Evolutionary conservation across 2,888 invertebrate genomes (phyloP), one percentile per base, ranked within the genome.

Genomic region (Pimpla rufipes): DNA sequence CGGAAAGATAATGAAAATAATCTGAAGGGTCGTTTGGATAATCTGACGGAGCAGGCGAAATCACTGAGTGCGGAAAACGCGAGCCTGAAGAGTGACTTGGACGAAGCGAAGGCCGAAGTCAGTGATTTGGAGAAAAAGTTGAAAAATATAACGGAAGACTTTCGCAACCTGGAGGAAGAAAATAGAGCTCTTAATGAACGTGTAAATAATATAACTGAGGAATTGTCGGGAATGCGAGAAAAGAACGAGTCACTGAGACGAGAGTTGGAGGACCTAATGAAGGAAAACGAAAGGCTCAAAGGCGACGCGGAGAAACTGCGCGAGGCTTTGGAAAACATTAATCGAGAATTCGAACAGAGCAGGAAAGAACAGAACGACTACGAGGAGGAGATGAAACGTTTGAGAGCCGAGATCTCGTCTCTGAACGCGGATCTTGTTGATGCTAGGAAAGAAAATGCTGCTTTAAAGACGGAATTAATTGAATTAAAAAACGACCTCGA

Each of bases 1-100:
- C 79, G 86, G 66, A 66, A 70, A 68, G 83, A 75, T 52, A 76
- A 71, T 40, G 70, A 76, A 74, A 71, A 74, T 59, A 77, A 62
- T 74, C 37, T 78, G 73, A 79, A 50, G 23, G 70, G 68, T 37
- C 67, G 64, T 35, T 68, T 55, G 57, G 78, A 64, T 18, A 71
- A 83, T 70, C 75, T 83, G 23, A 75, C 67, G 52, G 62, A 55
- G 37, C 79, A 84, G 52, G 70, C 79, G 59, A 70, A 83, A 7
- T 70, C 73, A 11, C 11, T 81, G 59, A 75, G 71, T 10, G 71
- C 70, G n/a, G 83, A 86, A 23, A 79, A 78, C 75, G 66, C 70
- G 16, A 37, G 21, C 3, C 52, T 84, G 13, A 67, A 71, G 16
- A 66, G 37, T 23, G 70, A 75, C 18, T 50, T 81, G 16, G 57